Evolutionary conservation across 1,140 invertebrate genomes (phyloP).

Genomic region (Gryllus bimaculatus): DNA sequence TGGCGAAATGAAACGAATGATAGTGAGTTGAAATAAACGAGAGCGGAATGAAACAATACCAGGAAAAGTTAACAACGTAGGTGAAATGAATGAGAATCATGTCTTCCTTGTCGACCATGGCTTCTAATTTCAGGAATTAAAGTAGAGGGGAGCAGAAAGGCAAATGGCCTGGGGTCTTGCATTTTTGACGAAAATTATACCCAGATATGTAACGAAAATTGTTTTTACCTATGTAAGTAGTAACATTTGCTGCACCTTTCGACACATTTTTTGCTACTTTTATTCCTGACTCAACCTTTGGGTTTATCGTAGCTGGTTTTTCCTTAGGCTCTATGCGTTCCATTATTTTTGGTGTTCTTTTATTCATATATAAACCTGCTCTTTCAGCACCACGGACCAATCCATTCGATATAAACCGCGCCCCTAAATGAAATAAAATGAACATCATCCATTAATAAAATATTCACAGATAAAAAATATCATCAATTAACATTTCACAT

Average conservation of each 20-base stretch:
- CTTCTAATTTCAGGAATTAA: no score
- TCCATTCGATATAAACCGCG: slow-evolving; percentile 52
- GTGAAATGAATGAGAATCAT: no score
- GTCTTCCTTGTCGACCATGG: no score
- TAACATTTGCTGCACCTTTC: slow-evolving; percentile 48
- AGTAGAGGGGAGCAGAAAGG: no score
- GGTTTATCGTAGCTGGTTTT: slow-evolving; percentile 34
- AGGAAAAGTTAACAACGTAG: no score
- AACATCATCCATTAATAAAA: no score
- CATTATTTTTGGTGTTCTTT: slow-evolving; percentile 49
- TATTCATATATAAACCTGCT: slow-evolving; percentile 46
- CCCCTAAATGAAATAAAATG: slow-evolving; percentile 36
- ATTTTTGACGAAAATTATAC: slow-evolving; percentile 15
- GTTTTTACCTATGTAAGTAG: slow-evolving; percentile 43
- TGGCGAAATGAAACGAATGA: no score
- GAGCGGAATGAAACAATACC: no score
- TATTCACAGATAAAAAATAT: background rate
- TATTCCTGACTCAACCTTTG: slow-evolving; percentile 43
- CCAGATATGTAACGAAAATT: no score
- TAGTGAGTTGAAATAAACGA: no score
- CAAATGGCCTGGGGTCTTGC: no score
- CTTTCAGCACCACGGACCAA: slow-evolving; percentile 54
- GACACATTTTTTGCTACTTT: slow-evolving; percentile 52
- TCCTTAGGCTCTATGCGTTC: slow-evolving; percentile 41
- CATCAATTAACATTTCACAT: background rate